A percentile compares a stretch with the other conserved stretches of the same genome.
phyloP scores from a whole-genome alignment of 2,113 vertebrate species.

The Corynorhinus townsendii region DNA sequence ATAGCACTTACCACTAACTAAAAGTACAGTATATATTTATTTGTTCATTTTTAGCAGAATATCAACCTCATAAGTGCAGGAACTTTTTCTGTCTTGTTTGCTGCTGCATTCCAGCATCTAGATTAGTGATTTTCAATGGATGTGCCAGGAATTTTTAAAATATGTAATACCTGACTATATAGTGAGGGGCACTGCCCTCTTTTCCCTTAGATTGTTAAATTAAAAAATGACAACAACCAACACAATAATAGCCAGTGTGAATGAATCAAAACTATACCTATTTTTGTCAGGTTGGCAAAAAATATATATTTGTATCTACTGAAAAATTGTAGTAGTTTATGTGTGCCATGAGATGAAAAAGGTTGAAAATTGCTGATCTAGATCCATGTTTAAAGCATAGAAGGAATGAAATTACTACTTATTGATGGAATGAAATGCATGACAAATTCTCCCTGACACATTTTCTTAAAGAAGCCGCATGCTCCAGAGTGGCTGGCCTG shows the following conservation, averaged over 20 bases:
- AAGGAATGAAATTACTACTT: not conserved
- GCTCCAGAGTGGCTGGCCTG: not conserved
- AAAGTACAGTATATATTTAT: not conserved
- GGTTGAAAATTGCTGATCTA: no score
- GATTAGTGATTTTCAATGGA: not conserved
- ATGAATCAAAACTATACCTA: no score
- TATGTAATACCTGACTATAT: not conserved
- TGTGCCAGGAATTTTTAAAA: not conserved
- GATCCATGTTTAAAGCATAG: not conserved
- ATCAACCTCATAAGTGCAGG: not conserved
- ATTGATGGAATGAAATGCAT: not conserved
- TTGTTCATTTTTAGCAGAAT: not conserved
- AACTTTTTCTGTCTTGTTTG: not conserved
- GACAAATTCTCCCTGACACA: not conserved
- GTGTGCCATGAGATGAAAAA: no score
- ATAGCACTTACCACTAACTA: not conserved
- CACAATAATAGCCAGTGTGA: no score
- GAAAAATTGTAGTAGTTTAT: no score
- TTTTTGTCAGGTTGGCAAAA: no score
- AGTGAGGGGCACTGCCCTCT: not conserved
- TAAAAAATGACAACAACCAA: no score
- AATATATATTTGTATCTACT: no score
- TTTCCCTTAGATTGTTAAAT: no score
- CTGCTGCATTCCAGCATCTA: not conserved
- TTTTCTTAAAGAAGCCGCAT: not conserved